These are phyloP conservation scores for Cryptus armator DNA, from an alignment of 2,888 invertebrate species.

Conservation along the genomic window DNA sequence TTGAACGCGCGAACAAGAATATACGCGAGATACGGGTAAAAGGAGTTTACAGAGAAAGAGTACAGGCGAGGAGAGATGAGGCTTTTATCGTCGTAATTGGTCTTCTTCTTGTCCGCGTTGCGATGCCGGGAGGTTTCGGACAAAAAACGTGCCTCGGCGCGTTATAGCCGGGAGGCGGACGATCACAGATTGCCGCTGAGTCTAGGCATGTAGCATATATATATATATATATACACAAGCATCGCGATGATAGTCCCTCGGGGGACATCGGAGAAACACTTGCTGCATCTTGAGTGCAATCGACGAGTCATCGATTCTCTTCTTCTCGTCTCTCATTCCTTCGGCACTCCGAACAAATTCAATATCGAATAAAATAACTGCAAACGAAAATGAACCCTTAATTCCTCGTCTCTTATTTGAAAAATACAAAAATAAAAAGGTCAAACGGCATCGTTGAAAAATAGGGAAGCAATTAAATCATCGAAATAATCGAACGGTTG, in stretches of 20 bases:
- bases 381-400: not conserved
- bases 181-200: slow-evolving; percentile 18
- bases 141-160: slow-evolving; percentile 60
- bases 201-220: slow-evolving; percentile 14
- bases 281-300: slow-evolving; percentile 36
- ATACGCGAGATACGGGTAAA: slow-evolving; percentile 30
- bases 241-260: slow-evolving; percentile 16
- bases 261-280: slow-evolving; percentile 24
- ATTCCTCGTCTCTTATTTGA: not conserved
- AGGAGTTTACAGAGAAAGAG: slow-evolving; percentile 8
- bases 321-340: slow-evolving; percentile 12
- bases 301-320: slow-evolving; percentile 63
- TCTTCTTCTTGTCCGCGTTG: slow-evolving; percentile 81
- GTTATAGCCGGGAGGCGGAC: slow-evolving; percentile 53
- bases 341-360: not conserved
- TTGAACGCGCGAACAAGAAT: slow-evolving; percentile 41
- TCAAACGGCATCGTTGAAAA: not conserved
- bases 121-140: slow-evolving; percentile 71
- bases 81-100: slow-evolving; percentile 80
- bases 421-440: not conserved
- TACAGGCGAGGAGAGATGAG: slow-evolving; percentile 66
- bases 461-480: slow-evolving; percentile 20
- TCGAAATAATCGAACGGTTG: slow-evolving; percentile 33
- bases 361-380: not conserved
- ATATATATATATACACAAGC: slow-evolving; percentile 2